Evolutionary conservation across 2,888 invertebrate genomes (phyloP).

Genomic region (Brenthis daphne): DNA sequence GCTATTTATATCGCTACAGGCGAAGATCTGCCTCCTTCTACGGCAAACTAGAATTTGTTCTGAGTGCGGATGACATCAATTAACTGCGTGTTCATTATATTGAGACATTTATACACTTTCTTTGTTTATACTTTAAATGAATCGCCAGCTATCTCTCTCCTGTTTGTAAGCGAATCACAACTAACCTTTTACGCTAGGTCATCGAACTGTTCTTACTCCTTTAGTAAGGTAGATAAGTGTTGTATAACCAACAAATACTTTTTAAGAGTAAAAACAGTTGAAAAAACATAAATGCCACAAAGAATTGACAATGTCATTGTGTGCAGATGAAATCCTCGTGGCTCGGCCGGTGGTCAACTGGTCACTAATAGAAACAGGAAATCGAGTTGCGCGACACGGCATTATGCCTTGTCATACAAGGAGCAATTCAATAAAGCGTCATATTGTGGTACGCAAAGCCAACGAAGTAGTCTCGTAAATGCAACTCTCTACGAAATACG

Average conservation of each 20-base stretch:
- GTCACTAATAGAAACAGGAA: constrained; percentile 50
- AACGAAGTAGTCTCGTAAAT: constrained; percentile 63
- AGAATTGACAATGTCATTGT: constrained; percentile 48
- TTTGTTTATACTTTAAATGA: constrained; percentile 54
- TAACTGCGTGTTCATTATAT: constrained; percentile 61
- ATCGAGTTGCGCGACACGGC: constrained; percentile 59
- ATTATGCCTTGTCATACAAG: constrained; percentile 47
- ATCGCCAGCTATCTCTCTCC: constrained; percentile 49
- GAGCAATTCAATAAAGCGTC: constrained; percentile 54
- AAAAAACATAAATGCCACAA: background rate
- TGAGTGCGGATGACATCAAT: constrained; percentile 55
- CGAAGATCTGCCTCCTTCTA: constrained; percentile 73
- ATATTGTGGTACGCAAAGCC: constrained; percentile 52
- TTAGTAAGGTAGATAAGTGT: too few relatives aligned
- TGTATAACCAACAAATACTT: background rate
- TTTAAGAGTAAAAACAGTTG: background rate
- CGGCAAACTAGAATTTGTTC: constrained; percentile 69
- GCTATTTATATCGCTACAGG: constrained; percentile 73
- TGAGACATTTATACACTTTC: constrained; percentile 60
- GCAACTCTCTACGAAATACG: constrained; percentile 24
- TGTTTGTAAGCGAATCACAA: constrained; percentile 49
- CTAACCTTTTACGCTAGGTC: constrained; percentile 59
- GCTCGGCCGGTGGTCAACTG: constrained; percentile 29
- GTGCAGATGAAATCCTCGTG: constrained; percentile 40
- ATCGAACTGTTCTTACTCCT: constrained; percentile 54